Percentiles rank a stretch among this genome's conserved stretches.
Evolutionary conservation across 2,113 vertebrate species (phyloP).

Genomic region (Prunella himalayana): DNA sequence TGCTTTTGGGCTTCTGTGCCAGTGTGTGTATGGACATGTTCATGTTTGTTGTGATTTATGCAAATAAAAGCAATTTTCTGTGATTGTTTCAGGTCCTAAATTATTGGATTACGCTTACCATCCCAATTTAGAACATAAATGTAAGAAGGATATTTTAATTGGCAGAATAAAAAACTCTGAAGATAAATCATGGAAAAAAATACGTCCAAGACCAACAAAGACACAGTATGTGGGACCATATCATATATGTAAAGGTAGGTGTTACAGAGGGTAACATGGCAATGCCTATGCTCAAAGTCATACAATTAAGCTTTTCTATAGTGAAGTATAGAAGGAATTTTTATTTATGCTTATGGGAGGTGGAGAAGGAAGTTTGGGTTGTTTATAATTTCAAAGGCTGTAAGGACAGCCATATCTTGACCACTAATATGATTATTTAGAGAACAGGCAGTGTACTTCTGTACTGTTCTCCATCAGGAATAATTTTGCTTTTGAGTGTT

Average conservation of each 20-base stretch:
- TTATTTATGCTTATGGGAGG: not conserved
- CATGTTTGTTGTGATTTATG: not conserved
- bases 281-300: not conserved
- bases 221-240: conserved; percentile 96
- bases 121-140: conserved; percentile 87
- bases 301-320: not conserved
- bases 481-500: not conserved
- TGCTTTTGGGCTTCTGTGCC: not conserved
- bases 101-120: conserved; percentile 84
- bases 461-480: not conserved
- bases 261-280: not conserved
- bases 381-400: not conserved
- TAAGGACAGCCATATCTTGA: not conserved
- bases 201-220: conserved; percentile 93
- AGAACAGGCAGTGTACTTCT: not conserved
- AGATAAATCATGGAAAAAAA: conserved; percentile 90
- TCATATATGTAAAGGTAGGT: conserved; percentile 97
- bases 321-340: not conserved
- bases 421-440: not conserved
- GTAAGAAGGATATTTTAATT: conserved; percentile 95
- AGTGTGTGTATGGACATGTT: not conserved
- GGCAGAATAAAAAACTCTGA: conserved; percentile 84
- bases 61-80: not conserved
- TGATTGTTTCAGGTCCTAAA: conserved; percentile 80
- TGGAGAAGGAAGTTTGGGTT: not conserved